Percentiles rank a stretch among this genome's conserved stretches.
phyloP scores from a whole-genome alignment of 2,888 invertebrate genomes.

The Hemaris fuciformis region DNA sequence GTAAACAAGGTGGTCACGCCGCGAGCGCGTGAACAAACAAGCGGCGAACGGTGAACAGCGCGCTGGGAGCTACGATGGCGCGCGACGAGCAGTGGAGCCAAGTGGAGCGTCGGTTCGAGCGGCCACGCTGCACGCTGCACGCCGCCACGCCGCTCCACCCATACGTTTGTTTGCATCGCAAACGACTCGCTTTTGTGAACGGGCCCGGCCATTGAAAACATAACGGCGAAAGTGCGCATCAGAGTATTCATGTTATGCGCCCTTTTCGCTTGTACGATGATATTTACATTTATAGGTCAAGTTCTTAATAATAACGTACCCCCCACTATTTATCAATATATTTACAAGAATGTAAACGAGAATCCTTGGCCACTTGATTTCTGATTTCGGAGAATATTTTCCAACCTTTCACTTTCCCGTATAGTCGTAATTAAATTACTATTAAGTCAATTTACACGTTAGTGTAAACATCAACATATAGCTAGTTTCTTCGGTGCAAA shows the following conservation, averaged over 20 bases:
- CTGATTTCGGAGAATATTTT: background rate
- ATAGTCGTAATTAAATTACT: background rate
- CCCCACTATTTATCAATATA: background rate
- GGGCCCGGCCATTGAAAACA: conserved; percentile 34
- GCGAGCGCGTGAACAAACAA: conserved; percentile 77
- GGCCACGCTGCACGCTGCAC: background rate
- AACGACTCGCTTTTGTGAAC: conserved; percentile 29
- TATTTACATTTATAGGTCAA: background rate
- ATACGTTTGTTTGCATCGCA: conserved; percentile 37
- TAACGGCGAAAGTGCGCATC: conserved; percentile 64
- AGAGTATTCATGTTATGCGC: conserved; percentile 18
- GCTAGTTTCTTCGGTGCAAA: background rate
- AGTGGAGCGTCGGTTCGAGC: background rate
- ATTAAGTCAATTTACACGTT: background rate
- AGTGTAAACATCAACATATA: background rate
- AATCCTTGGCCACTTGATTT: background rate
- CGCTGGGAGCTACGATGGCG: background rate
- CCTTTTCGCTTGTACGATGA: background rate
- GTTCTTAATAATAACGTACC: background rate
- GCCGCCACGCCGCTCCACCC: conserved; percentile 25
- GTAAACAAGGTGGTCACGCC: conserved; percentile 75
- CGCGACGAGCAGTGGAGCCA: conserved; percentile 16
- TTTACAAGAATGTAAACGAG: background rate
- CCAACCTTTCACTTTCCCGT: background rate
- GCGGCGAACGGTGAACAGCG: conserved; percentile 49